Base-by-base conservation (phyloP, 1,140 invertebrate species). In the Pygmarrhopalites habei region DNA sequence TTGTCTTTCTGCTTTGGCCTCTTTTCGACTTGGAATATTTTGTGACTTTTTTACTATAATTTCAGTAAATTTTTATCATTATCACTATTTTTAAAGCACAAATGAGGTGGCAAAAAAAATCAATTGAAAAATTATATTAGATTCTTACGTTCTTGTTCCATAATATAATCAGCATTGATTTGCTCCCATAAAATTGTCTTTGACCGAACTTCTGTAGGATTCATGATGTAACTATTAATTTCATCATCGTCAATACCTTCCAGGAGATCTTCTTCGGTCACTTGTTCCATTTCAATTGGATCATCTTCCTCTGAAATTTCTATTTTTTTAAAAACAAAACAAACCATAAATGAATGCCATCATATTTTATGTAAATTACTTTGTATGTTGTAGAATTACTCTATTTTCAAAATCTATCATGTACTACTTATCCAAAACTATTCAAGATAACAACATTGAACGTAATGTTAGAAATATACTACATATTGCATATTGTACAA, bases 221-320 rank as follows among this genome's bases (percentile, higher is more conserved):
- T 85, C 79, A 97, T 85, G 44, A 97, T 89, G 71, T 95, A 89
- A 52, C 82, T 83, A 73, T 92, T 86, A 15, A 97, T 79, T 79
- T 97, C 94, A 25, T 85, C 83, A 71, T 95, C 90, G 72, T 94
- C 91, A 26, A 94, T 82, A 51, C 86, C 90, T 52, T 84, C 83
- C 29, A 26, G 26, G 5, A 92, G 77, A 71, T 87, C 80, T n/a
- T 95, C 76, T 72, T 90, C 87, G 2, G 85, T 85, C 67, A 72
- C 70, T 1, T 77, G 78, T 19, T 75, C 71, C 52, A 69, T 46
- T 60, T 71, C 60, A 43, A 73, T 71, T 46, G 59, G 32, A 41
- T 58, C n/a, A 30, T 71, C 76, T 30, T 71, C 76, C 72, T 70
- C 73, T n/a, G n/a, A n/a, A n/a, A n/a, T n/a, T n/a, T n/a, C n/a